These are phyloP conservation scores for Acheta domesticus DNA, from an alignment of 2,888 invertebrate species.

Conservation along the genomic window DNA sequence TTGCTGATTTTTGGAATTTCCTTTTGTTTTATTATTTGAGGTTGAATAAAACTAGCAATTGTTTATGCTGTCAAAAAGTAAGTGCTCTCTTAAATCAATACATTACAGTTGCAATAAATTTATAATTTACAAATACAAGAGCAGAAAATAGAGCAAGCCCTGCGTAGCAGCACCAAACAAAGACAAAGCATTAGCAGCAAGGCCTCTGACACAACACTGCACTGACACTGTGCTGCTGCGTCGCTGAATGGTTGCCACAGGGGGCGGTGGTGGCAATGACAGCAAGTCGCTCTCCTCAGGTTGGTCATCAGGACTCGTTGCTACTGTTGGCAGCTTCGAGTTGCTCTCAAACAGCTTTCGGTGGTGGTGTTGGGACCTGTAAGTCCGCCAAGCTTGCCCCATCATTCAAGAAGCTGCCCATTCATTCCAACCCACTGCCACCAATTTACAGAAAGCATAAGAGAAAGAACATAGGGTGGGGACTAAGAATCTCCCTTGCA, in stretches of 20 bases:
- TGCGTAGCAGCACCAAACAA: neutral
- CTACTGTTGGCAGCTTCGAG: slow-evolving; percentile 53
- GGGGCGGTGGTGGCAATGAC: slow-evolving; percentile 39
- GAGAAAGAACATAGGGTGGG: neutral
- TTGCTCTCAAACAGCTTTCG: slow-evolving; percentile 51
- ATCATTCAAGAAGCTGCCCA: slow-evolving; percentile 18
- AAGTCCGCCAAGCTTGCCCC: slow-evolving; percentile 51
- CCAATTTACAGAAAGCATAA: neutral
- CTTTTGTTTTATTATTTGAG: too few species aligned
- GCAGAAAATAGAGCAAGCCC: neutral
- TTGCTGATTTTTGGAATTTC: too few species aligned
- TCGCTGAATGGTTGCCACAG: slow-evolving; percentile 38
- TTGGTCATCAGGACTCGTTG: slow-evolving; percentile 54
- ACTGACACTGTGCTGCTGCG: slow-evolving; percentile 38
- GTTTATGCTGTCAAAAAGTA: too few species aligned
- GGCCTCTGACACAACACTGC: neutral
- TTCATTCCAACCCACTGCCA: neutral
- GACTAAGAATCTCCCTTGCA: too few species aligned
- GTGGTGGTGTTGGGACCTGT: slow-evolving; percentile 54
- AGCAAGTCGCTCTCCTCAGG: slow-evolving; percentile 34
- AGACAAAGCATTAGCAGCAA: neutral
- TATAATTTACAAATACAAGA: too few species aligned
- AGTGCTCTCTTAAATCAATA: too few species aligned
- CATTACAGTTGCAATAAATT: too few species aligned
- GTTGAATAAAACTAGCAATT: too few species aligned